Percentiles rank a stretch among this genome's conserved stretches.
Conservation (phyloP, 2,888 invertebrate species). For the Orchesellides sinensis region DNA sequence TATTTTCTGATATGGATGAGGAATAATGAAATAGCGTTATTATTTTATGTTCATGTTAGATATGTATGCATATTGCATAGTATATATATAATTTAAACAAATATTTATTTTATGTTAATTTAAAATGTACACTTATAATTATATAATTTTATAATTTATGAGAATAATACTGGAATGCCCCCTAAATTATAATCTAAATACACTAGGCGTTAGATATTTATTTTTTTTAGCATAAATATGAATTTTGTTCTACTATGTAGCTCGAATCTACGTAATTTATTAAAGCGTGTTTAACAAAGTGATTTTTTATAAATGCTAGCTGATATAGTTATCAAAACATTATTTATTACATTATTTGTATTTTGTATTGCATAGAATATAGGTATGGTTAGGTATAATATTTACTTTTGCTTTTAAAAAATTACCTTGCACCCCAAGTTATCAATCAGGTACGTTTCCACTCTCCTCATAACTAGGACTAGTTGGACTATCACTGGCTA, state of each 20-base stretch:
- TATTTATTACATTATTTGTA: background rate
- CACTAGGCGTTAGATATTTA: too few species aligned
- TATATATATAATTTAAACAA: background rate
- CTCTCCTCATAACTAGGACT: constrained; percentile 42
- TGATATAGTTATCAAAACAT: too few species aligned
- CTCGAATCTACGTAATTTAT: too few species aligned
- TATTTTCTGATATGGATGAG: constrained; percentile 2
- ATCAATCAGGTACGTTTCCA: constrained; percentile 42
- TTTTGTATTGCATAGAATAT: background rate
- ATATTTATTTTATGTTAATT: background rate
- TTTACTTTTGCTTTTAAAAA: too few species aligned
- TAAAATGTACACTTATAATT: background rate
- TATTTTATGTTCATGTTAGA: background rate
- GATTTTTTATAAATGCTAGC: too few species aligned
- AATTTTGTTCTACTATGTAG: too few species aligned
- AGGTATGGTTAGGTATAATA: background rate
- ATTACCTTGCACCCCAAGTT: constrained; percentile 29
- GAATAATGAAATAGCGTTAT: background rate
- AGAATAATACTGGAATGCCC: constrained; percentile 47
- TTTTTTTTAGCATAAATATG: too few species aligned
- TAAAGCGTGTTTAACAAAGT: too few species aligned
- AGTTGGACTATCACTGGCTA: constrained; percentile 23
- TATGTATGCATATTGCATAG: background rate
- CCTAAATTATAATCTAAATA: too few species aligned
- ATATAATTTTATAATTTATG: background rate